phyloP scores from a whole-genome alignment of 2,888 invertebrate species.

The Bruchidius siliquastri region DNA sequence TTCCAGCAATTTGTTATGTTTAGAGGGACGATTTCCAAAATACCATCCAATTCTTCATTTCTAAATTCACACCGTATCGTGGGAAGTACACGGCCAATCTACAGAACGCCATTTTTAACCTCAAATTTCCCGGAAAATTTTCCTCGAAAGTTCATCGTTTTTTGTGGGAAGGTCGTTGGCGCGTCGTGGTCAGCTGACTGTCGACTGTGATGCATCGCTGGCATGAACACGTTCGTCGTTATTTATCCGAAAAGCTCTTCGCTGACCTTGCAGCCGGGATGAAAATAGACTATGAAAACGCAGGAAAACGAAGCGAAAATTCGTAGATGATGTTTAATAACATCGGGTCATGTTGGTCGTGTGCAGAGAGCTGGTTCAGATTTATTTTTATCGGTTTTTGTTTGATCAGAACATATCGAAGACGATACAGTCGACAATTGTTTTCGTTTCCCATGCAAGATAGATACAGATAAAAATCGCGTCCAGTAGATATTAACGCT shows the following conservation, averaged over 20 bases:
- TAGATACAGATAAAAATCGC: too few relatives aligned
- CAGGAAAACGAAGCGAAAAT: neutral
- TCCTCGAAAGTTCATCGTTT: neutral
- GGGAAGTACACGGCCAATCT: too few relatives aligned
- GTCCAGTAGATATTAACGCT: too few relatives aligned
- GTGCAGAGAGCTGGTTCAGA: neutral
- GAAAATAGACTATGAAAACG: slow-evolving; percentile 2
- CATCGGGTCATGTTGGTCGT: neutral
- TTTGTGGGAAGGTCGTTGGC: neutral
- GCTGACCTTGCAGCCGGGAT: slow-evolving; percentile 1
- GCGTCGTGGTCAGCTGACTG: neutral
- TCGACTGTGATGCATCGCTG: neutral
- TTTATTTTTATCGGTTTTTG: neutral
- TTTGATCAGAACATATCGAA: neutral
- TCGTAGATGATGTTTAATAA: neutral
- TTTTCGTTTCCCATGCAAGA: too few relatives aligned
- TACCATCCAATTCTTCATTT: too few relatives aligned
- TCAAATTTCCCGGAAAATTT: neutral
- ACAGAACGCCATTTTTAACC: too few relatives aligned
- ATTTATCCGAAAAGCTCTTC: neutral
- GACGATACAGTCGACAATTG: neutral
- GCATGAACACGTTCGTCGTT: neutral
- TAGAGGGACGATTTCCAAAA: too few relatives aligned
- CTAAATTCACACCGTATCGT: too few relatives aligned
- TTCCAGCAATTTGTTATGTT: too few relatives aligned